Conservation (phyloP, 2,113 vertebrate genomes). For the Helogale parvula region DNA sequence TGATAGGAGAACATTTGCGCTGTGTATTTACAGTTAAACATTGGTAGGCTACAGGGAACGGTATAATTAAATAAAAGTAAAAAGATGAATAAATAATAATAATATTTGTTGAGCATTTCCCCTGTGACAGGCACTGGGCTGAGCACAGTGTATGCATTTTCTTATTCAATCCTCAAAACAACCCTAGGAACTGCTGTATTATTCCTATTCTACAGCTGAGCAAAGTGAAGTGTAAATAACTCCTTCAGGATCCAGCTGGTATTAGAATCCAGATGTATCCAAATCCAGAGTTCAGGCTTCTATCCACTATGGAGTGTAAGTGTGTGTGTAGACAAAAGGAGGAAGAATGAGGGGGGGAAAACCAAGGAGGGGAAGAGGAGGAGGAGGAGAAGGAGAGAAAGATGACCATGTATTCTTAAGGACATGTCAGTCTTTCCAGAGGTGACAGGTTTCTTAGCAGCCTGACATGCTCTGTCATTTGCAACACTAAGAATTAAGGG, state of each 20-base stretch:
- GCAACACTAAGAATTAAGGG: neutral
- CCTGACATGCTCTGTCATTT: neutral
- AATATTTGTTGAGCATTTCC: neutral
- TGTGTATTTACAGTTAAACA: neutral
- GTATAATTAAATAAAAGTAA: neutral
- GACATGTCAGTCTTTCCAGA: neutral
- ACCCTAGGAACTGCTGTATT: neutral
- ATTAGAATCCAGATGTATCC: neutral
- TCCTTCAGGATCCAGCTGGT: neutral
- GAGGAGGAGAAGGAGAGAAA: neutral
- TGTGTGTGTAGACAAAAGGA: neutral
- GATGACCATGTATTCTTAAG: neutral
- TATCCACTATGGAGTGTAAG: neutral
- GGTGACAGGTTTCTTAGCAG: neutral
- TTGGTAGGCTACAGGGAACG: neutral
- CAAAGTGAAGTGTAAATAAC: neutral
- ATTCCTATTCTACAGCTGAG: neutral
- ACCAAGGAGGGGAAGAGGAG: neutral
- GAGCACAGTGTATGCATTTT: neutral
- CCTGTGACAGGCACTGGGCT: neutral
- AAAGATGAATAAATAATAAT: neutral
- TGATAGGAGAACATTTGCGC: neutral
- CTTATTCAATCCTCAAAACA: neutral
- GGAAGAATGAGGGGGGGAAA: neutral
- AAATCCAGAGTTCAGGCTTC: neutral